phyloP scores from a whole-genome alignment of 2,113 vertebrate species.

The Ictidomys tridecemlineatus region DNA sequence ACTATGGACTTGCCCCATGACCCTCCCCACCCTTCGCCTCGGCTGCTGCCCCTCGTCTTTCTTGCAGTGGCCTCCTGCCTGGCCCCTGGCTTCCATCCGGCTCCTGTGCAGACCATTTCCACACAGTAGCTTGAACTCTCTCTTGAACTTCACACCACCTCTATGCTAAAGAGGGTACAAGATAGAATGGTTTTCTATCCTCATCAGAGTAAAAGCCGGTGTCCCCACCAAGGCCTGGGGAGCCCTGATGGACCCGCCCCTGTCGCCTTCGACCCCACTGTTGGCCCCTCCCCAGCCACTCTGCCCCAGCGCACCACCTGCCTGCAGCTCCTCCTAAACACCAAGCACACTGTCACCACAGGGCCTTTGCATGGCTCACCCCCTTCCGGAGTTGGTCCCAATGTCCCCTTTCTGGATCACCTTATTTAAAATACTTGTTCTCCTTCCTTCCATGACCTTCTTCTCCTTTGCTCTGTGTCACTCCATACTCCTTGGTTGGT shows the following conservation, averaged over 20 bases:
- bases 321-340: neutral
- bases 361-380: neutral
- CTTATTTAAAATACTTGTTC: neutral
- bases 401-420: neutral
- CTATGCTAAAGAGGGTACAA: neutral
- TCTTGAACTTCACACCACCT: neutral
- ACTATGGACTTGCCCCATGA: too few relatives aligned
- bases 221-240: neutral
- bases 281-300: neutral
- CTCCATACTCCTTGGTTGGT: neutral
- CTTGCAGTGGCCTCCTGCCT: neutral
- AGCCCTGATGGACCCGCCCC: neutral
- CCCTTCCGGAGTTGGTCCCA: neutral
- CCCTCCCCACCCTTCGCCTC: too few relatives aligned
- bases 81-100: neutral
- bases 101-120: neutral
- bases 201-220: neutral
- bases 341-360: neutral
- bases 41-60: too few relatives aligned
- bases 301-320: neutral
- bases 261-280: neutral
- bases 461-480: neutral
- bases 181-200: neutral
- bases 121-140: neutral
- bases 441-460: neutral